Percentiles rank a stretch among this genome's conserved stretches.
These are phyloP conservation scores for Ateles fusciceps DNA, from an alignment of 2,797 vertebrate species.

Conservation along the genomic window DNA sequence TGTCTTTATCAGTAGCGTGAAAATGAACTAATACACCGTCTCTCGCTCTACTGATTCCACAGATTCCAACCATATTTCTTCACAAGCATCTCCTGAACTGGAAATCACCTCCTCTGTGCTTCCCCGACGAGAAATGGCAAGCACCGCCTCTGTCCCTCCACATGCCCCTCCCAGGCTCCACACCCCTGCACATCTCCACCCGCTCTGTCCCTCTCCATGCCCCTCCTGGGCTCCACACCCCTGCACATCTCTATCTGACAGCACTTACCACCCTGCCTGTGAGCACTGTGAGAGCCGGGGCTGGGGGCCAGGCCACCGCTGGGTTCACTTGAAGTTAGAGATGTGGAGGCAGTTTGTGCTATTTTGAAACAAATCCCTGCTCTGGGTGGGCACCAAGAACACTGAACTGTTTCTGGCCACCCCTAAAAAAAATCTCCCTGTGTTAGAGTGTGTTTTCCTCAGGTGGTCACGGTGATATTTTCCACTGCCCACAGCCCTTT, in stretches of 20 bases:
- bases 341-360: no score
- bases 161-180: no score
- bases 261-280: neutral
- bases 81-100: fast-evolving
- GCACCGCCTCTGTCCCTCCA: neutral
- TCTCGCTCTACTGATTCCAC: fast-evolving
- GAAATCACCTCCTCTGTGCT: neutral
- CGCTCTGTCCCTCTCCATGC: no score
- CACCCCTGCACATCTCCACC: neutral
- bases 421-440: neutral
- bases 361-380: neutral
- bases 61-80: neutral
- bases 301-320: neutral
- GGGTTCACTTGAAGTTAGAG: neutral
- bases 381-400: neutral
- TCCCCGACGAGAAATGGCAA: fast-evolving
- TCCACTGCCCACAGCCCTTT: neutral
- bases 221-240: neutral
- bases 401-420: neutral
- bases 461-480: neutral
- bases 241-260: fast-evolving
- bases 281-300: neutral
- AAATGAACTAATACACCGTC: no score
- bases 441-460: neutral
- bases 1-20: no score